Percentiles rank a stretch among this genome's conserved stretches.
These are phyloP conservation scores for Rynchops niger DNA, from an alignment of 2,113 vertebrate genomes.

Conservation along the genomic window DNA sequence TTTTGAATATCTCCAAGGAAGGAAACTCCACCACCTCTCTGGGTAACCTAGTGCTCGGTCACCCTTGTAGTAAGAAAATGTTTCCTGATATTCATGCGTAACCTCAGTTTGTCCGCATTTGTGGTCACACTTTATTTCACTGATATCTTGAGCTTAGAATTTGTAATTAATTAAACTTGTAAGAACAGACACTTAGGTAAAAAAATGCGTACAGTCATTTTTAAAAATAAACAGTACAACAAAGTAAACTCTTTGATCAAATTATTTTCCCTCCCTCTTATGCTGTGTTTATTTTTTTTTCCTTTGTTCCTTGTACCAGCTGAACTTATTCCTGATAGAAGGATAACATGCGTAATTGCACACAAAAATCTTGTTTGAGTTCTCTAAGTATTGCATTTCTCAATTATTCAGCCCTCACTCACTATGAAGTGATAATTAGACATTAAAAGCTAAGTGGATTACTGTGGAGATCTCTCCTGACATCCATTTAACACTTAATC, in stretches of 20 bases:
- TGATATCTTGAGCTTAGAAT: neutral
- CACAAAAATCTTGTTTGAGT: constrained; percentile 7
- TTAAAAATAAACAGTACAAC: neutral
- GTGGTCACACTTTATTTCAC: neutral
- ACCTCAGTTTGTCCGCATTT: neutral
- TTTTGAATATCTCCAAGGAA: neutral
- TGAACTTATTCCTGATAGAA: neutral
- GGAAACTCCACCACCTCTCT: neutral
- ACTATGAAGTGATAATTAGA: constrained; percentile 40
- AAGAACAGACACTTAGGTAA: neutral
- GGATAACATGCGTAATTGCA: neutral
- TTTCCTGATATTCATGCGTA: accelerated
- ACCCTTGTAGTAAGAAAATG: neutral
- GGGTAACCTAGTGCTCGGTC: neutral
- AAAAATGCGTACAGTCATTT: neutral
- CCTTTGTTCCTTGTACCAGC: neutral
- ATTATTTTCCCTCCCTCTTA: neutral
- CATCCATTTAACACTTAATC: constrained; percentile 62
- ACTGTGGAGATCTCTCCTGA: constrained; percentile 36
- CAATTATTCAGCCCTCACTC: neutral
- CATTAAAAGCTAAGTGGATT: constrained; percentile 64
- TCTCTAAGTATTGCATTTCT: constrained; percentile 15
- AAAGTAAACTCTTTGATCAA: neutral
- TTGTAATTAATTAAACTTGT: neutral
- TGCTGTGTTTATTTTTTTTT: neutral